phyloP scores from a whole-genome alignment of 2,888 invertebrate genomes.

The Rhimphoctona megacephalus region DNA sequence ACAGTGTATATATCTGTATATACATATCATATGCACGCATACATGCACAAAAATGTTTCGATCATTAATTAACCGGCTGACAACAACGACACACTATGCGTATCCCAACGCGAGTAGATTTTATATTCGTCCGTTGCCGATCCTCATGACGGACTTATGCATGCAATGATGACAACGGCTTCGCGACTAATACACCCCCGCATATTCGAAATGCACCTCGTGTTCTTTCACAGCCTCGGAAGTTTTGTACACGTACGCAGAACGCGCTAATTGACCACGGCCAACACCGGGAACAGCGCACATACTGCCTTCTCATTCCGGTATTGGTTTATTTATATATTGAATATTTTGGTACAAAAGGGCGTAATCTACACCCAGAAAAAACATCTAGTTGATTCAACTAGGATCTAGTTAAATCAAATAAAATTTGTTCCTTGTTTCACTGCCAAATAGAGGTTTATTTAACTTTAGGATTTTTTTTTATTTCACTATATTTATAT shows the following conservation, averaged over 20 bases:
- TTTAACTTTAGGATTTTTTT: no score
- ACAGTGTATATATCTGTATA: no score
- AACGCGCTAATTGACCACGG: slow-evolving; percentile 62
- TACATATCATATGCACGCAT: slow-evolving; percentile 5
- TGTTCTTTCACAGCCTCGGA: slow-evolving; percentile 37
- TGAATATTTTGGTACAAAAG: not conserved
- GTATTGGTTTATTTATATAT: not conserved
- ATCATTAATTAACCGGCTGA: slow-evolving; percentile 59
- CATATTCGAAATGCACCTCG: slow-evolving; percentile 43
- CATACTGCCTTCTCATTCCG: slow-evolving; percentile 13
- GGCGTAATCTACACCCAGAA: no score
- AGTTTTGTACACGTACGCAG: slow-evolving; percentile 56
- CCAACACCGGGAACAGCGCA: slow-evolving; percentile 48
- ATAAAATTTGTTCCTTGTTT: no score
- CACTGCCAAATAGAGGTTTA: no score
- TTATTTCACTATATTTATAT: no score
- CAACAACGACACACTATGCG: slow-evolving; percentile 45
- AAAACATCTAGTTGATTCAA: no score
- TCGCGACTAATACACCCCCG: slow-evolving; percentile 35
- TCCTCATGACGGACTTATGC: slow-evolving; percentile 47
- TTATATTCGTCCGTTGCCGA: slow-evolving; percentile 53
- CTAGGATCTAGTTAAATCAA: no score
- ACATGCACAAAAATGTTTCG: not conserved
- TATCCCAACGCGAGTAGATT: slow-evolving; percentile 31
- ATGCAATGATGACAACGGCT: slow-evolving; percentile 59